A percentile compares a stretch with the other conserved stretches of the same genome.
phyloP scores from a whole-genome alignment of 1,140 invertebrate genomes.

The Drosophila erecta region DNA sequence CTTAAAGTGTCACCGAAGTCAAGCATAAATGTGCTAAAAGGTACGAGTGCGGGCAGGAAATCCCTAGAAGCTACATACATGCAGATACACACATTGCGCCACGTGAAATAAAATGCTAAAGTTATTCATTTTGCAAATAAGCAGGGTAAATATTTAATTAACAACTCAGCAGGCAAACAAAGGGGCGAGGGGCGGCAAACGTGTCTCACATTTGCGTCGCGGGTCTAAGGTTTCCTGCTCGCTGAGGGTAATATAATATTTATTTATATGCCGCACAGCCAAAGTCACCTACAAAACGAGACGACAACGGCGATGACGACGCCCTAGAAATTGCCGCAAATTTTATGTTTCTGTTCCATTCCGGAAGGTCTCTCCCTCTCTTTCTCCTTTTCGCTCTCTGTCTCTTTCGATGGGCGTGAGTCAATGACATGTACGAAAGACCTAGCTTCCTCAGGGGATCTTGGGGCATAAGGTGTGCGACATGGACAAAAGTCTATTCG shows the following conservation, averaged over 20 bases:
- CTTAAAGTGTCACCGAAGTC: conserved; percentile 49
- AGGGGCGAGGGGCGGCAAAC: background rate
- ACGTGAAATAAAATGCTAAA: conserved; percentile 79
- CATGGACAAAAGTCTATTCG: conserved; percentile 4
- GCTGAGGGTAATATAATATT: conserved; percentile 73
- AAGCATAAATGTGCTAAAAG: conserved; percentile 60
- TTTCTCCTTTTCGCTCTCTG: background rate
- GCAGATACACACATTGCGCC: conserved; percentile 33
- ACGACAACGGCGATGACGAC: conserved; percentile 33
- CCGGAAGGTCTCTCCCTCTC: background rate
- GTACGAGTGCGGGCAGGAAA: conserved; percentile 21
- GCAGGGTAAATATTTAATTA: conserved; percentile 83
- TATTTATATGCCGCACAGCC: conserved; percentile 71
- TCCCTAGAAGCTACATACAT: background rate
- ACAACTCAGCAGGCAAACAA: conserved; percentile 63
- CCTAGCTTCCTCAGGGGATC: conserved; percentile 39
- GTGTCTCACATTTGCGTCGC: conserved; percentile 25
- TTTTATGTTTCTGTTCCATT: conserved; percentile 29
- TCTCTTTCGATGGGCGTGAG: conserved; percentile 28
- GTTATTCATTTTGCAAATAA: conserved; percentile 83
- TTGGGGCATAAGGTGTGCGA: conserved; percentile 24
- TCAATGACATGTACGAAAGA: conserved; percentile 52
- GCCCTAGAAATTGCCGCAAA: conserved; percentile 55
- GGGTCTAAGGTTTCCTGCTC: conserved; percentile 65
- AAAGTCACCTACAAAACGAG: conserved; percentile 54